Evolutionary conservation across 2,888 invertebrate species (phyloP).

Genomic region (Melikaiella ostensackeni): DNA sequence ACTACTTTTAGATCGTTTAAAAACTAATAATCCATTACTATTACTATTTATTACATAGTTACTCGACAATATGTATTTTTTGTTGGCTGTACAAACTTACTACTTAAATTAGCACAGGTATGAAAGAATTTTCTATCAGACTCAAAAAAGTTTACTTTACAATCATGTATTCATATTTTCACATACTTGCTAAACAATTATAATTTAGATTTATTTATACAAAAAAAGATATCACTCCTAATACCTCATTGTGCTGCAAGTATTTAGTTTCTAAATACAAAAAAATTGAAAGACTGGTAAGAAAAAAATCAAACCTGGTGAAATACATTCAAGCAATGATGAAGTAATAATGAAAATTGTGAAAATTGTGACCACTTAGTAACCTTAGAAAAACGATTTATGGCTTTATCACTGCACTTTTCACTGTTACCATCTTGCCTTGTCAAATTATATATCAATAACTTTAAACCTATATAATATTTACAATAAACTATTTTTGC

Average conservation of each 20-base stretch:
- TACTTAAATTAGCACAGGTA: constrained; percentile 13
- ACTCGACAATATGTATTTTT: constrained; percentile 14
- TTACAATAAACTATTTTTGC: constrained; percentile 9
- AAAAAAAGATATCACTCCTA: constrained; percentile 14
- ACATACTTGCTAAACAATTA: constrained; percentile 21
- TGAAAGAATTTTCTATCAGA: constrained; percentile 17
- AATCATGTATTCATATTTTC: constrained; percentile 3
- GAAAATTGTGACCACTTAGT: not conserved
- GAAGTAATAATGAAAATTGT: not conserved
- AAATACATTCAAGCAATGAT: constrained; percentile 18
- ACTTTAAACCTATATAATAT: not conserved
- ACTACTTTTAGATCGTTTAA: constrained; percentile 16
- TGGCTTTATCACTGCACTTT: constrained; percentile 20
- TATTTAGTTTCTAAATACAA: constrained; percentile 5
- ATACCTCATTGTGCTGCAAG: constrained; percentile 25
- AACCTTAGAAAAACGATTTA: not conserved
- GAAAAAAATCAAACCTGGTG: not conserved
- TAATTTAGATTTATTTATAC: constrained; percentile 18
- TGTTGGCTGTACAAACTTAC: constrained; percentile 20
- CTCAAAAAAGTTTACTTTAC: constrained; percentile 9
- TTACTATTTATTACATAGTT: constrained; percentile 10
- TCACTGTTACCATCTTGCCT: constrained; percentile 8
- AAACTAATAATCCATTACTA: constrained; percentile 27
- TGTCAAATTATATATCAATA: not conserved
- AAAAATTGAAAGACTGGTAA: constrained; percentile 9